phyloP scores from a whole-genome alignment of 2,888 invertebrate species.

The Abrostola tripartita region DNA sequence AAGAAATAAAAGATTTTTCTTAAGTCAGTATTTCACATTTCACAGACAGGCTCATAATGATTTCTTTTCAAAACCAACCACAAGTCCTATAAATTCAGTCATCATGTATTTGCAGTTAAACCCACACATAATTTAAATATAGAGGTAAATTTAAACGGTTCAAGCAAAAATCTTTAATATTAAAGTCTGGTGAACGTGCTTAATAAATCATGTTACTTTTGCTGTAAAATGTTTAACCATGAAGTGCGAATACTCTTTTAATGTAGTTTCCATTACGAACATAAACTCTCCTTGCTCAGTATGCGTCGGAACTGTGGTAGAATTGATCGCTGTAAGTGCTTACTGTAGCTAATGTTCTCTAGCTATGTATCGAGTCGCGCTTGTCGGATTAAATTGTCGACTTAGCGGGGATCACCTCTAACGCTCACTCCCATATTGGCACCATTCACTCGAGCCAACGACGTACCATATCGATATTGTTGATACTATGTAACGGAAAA shows the following conservation, averaged over 20 bases:
- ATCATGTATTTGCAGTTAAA: no score
- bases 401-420: constrained; percentile 19
- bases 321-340: constrained; percentile 5
- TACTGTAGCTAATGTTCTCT: neutral
- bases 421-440: constrained; percentile 29
- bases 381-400: constrained; percentile 19
- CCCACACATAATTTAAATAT: no score
- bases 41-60: no score
- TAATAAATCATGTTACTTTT: neutral
- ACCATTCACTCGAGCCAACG: constrained; percentile 24
- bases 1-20: no score
- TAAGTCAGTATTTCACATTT: no score
- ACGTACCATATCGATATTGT: constrained; percentile 3
- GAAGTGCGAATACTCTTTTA: constrained; percentile 7
- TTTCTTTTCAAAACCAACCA: no score
- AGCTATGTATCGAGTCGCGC: constrained; percentile 9
- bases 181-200: neutral
- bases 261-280: constrained; percentile 20
- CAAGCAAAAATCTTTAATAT: no score
- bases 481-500: constrained; percentile 9
- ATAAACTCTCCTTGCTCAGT: constrained; percentile 14
- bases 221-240: neutral
- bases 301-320: neutral
- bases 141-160: no score
- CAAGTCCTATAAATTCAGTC: no score